phyloP scores from a whole-genome alignment of 2,888 invertebrate genomes.

The Hirtodrosophila duncani region DNA sequence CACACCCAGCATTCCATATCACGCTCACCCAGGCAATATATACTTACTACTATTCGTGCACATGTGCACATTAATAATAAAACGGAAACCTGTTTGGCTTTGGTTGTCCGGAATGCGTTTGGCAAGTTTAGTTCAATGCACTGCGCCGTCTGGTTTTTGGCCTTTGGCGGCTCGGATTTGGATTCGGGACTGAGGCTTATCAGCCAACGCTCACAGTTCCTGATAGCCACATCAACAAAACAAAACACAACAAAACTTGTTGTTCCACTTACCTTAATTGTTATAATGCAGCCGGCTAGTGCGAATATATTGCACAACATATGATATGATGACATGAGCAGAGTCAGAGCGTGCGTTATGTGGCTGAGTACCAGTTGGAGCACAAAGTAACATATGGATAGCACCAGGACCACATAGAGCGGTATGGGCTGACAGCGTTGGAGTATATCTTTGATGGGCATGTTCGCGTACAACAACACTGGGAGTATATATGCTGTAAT shows the following conservation, averaged over 20 bases:
- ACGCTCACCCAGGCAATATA: conserved; percentile 10
- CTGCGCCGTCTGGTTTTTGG: no score
- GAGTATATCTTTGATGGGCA: conserved; percentile 89
- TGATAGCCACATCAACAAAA: not conserved
- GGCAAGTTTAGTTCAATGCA: conserved; percentile 30
- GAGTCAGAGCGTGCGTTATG: conserved; percentile 92
- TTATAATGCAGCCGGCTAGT: conserved; percentile 87
- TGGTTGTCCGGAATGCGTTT: conserved; percentile 24
- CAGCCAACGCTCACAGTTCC: conserved; percentile 25
- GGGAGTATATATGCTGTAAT: no score
- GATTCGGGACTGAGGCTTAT: conserved; percentile 6
- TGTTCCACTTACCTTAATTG: conserved; percentile 84
- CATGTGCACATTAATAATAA: conserved; percentile 6
- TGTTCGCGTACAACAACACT: no score
- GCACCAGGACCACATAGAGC: conserved; percentile 84
- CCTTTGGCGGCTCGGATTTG: no score
- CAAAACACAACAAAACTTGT: conserved; percentile 5
- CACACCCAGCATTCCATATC: conserved; percentile 2
- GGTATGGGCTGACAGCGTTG: conserved; percentile 87
- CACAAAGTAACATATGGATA: conserved; percentile 87
- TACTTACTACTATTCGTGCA: conserved; percentile 2
- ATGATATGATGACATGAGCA: conserved; percentile 95
- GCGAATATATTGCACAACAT: conserved; percentile 96
- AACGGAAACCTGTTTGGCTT: conserved; percentile 20
- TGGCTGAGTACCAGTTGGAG: conserved; percentile 92